phyloP scores from a whole-genome alignment of 2,888 invertebrate genomes.

The Platycheirus rosarum region DNA sequence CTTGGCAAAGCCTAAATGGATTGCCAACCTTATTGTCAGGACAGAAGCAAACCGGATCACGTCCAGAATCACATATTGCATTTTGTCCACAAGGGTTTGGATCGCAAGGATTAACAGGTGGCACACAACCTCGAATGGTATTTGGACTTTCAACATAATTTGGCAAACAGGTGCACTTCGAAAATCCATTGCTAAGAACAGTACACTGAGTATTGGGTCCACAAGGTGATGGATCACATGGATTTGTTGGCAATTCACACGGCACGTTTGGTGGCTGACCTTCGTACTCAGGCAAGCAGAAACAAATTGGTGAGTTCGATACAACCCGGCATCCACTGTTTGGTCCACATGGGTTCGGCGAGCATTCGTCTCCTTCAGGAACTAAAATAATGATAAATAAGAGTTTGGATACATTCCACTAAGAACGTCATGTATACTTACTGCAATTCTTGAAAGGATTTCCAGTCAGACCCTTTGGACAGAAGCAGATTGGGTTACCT shows the following conservation, averaged over 20 bases:
- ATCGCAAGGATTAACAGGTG: slow-evolving; percentile 90
- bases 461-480: slow-evolving; percentile 94
- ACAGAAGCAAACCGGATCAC: slow-evolving; percentile 92
- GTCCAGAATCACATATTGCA: slow-evolving; percentile 90
- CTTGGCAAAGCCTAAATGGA: slow-evolving; percentile 90
- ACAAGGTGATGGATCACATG: slow-evolving; percentile 93
- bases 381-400: slow-evolving; percentile 84
- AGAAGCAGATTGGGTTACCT: slow-evolving; percentile 94
- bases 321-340: slow-evolving; percentile 92
- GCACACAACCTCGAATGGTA: slow-evolving; percentile 92
- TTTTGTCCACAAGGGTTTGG: slow-evolving; percentile 91
- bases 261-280: slow-evolving; percentile 90
- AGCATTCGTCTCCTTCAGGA: slow-evolving; percentile 93
- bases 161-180: slow-evolving; percentile 93
- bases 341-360: slow-evolving; percentile 91
- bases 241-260: slow-evolving; percentile 89
- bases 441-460: slow-evolving; percentile 95
- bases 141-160: slow-evolving; percentile 94
- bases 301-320: slow-evolving; percentile 90
- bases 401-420: neutral
- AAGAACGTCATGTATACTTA: slow-evolving; percentile 85
- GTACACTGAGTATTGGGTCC: slow-evolving; percentile 94
- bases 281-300: slow-evolving; percentile 93
- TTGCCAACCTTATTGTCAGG: slow-evolving; percentile 92
- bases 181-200: slow-evolving; percentile 89